Percentiles rank a stretch among this genome's conserved stretches.
Evolutionary conservation across 2,113 vertebrate species (phyloP).

Genomic region (Catharus fuscescens): DNA sequence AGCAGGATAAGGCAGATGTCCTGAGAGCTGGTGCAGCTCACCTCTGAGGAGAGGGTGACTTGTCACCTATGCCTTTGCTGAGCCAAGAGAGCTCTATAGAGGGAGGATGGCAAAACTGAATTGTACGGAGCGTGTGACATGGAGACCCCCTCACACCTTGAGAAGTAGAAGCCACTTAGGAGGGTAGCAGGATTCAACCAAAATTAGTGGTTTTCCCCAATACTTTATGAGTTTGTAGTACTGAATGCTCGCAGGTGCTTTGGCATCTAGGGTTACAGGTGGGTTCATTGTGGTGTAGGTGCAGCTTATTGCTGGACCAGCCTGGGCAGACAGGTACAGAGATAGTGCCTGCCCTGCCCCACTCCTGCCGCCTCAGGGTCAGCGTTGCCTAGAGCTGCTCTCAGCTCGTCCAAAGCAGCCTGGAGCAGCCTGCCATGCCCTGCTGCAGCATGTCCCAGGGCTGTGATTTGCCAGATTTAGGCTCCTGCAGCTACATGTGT

Average conservation of each 20-base stretch:
- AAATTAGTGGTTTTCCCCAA: not conserved
- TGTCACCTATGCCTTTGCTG: not conserved
- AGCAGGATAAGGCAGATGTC: not conserved
- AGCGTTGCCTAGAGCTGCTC: not conserved
- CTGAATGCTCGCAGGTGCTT: not conserved
- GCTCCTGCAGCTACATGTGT: not conserved
- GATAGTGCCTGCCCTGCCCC: not conserved
- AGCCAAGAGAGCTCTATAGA: not conserved
- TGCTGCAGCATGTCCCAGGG: not conserved
- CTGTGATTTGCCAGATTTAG: not conserved
- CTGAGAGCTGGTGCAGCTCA: not conserved
- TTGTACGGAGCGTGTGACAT: accelerated
- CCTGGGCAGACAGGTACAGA: accelerated
- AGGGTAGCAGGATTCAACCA: not conserved
- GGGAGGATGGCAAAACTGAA: not conserved
- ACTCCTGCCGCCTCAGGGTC: not conserved
- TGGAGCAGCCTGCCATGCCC: not conserved
- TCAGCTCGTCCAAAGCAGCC: not conserved
- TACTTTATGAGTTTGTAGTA: not conserved
- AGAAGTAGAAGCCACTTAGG: not conserved
- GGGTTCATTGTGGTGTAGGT: accelerated
- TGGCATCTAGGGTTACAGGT: not conserved
- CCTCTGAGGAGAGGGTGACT: not conserved
- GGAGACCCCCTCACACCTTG: not conserved
- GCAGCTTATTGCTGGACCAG: not conserved